These are phyloP conservation scores for Euwallacea similis DNA, from an alignment of 1,140 invertebrate species.

Conservation along the genomic window DNA sequence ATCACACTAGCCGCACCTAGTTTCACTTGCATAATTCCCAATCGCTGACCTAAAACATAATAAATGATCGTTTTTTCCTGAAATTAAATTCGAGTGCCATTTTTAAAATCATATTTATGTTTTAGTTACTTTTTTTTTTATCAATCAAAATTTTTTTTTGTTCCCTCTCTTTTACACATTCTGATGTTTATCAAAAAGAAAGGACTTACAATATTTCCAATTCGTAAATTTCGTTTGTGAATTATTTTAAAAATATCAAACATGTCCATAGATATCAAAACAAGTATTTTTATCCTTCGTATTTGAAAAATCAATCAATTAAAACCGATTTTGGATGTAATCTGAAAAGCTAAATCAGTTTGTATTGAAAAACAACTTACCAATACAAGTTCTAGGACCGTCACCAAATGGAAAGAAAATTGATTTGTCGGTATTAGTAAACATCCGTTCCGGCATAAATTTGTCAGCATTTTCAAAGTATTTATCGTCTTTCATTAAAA, in stretches of 20 bases:
- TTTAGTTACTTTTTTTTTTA: no score
- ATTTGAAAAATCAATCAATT: no score
- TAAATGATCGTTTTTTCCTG: neutral
- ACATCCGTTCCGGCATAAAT: conserved; percentile 60
- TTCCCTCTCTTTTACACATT: no score
- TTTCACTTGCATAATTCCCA: conserved; percentile 31
- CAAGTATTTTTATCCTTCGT: no score
- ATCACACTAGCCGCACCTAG: conserved; percentile 10
- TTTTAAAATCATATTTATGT: neutral
- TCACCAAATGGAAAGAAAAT: conserved; percentile 13
- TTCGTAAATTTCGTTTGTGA: no score
- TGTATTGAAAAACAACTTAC: conserved; percentile 1
- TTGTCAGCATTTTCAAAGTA: conserved; percentile 64
- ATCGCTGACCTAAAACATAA: conserved; percentile 14
- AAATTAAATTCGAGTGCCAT: neutral
- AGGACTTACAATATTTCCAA: no score
- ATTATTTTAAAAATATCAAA: no score
- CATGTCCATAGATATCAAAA: no score
- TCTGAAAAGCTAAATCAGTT: neutral
- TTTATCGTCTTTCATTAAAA: conserved; percentile 62
- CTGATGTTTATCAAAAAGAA: no score
- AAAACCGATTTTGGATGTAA: no score
- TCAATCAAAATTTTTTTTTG: no score
- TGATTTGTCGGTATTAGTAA: conserved; percentile 45
- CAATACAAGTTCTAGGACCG: conserved; percentile 22